Conservation (phyloP, 2,113 vertebrate species). For the Brachirus orientalis region DNA sequence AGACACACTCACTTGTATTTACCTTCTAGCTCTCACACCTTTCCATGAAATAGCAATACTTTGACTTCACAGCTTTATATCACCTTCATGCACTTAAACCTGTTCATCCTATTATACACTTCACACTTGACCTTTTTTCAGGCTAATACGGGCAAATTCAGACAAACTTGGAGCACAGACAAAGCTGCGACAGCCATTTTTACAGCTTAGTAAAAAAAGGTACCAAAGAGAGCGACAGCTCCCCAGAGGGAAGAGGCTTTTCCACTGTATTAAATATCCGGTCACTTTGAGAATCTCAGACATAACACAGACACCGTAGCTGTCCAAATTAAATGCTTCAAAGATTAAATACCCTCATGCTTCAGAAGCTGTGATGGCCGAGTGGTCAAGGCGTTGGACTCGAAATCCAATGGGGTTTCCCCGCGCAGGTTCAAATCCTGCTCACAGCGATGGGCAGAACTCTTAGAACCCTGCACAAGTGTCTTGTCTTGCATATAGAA, state of each 20-base stretch:
- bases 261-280: slow-evolving; percentile 42
- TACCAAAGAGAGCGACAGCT: slow-evolving; percentile 3
- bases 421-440: too few species aligned
- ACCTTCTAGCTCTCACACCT: neutral
- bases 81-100: neutral
- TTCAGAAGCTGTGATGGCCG: too few species aligned
- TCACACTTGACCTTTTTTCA: slow-evolving; percentile 27
- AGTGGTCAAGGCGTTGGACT: too few species aligned
- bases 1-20: neutral
- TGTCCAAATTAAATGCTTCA: too few species aligned
- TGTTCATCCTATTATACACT: slow-evolving; percentile 33
- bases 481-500: too few species aligned
- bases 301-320: neutral
- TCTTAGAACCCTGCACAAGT: too few species aligned
- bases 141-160: slow-evolving; percentile 34
- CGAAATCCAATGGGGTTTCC: too few species aligned
- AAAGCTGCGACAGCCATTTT: slow-evolving; percentile 23
- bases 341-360: neutral
- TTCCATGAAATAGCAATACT: neutral
- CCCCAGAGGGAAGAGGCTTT: slow-evolving; percentile 38
- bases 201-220: slow-evolving; percentile 36
- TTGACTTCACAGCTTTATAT: neutral
- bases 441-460: too few species aligned
- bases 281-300: slow-evolving; percentile 24
- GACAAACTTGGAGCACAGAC: slow-evolving; percentile 19